A percentile compares a stretch with the other conserved stretches of the same genome.
These are phyloP conservation scores for Nasonovia ribisnigri DNA, from an alignment of 2,888 invertebrate species.

Conservation along the genomic window DNA sequence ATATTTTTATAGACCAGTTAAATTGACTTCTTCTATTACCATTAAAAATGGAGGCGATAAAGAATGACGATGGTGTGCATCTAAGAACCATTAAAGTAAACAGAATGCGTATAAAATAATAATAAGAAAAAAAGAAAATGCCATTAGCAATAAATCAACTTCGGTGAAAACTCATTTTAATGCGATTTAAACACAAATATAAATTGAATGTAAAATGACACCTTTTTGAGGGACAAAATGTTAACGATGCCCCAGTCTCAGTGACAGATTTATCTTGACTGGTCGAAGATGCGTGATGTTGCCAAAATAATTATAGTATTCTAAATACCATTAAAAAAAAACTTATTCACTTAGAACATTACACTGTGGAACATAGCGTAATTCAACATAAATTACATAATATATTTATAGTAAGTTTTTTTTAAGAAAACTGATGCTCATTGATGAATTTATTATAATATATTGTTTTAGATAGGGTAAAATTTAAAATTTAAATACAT, in stretches of 20 bases:
- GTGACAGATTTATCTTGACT: conserved; percentile 33
- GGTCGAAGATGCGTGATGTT: neutral
- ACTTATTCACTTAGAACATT: neutral
- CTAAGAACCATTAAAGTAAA: conserved; percentile 63
- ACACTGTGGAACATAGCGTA: neutral
- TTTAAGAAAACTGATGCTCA: neutral
- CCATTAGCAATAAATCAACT: conserved; percentile 64
- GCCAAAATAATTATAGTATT: conserved; percentile 23
- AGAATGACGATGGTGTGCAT: conserved; percentile 56
- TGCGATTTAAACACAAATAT: conserved; percentile 55
- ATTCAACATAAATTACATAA: neutral
- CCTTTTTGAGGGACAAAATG: conserved; percentile 31
- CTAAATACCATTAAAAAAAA: neutral
- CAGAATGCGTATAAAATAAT: conserved; percentile 58
- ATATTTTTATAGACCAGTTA: conserved; percentile 54
- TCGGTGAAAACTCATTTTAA: conserved; percentile 53
- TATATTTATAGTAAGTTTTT: neutral
- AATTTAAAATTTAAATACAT: neutral
- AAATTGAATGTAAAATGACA: conserved; percentile 60
- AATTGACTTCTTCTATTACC: conserved; percentile 64
- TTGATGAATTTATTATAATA: neutral
- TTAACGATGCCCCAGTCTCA: conserved; percentile 25
- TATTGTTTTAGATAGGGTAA: neutral
- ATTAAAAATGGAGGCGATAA: conserved; percentile 61
- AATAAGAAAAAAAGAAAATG: conserved; percentile 32